Base-by-base conservation (phyloP, 2,113 vertebrate genomes). In the Gracilinanus agilis region DNA sequence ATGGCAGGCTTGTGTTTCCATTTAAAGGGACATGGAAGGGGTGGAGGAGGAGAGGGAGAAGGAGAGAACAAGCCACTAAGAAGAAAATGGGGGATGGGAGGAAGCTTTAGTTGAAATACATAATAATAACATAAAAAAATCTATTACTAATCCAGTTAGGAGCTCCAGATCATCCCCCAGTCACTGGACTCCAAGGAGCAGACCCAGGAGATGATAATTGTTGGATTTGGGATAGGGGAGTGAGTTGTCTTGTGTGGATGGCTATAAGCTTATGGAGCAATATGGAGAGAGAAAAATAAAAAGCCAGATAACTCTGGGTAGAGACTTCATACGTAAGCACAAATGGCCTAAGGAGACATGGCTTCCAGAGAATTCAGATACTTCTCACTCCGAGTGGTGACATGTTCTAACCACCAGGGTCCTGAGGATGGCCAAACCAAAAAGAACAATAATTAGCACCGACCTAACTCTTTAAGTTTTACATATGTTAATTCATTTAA, bases 1-100 rank as follows among this genome's bases (percentile, higher is more conserved):
- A 98, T 97, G 97, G 97, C 97, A 98, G 98, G 95, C 97, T 98
- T 98, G 95, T 97, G 97, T 98, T 98, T 98, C 97, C 94, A 93
- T 98, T 98, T 98, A 98, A 98, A 98, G 97, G 93, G 97, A 98
- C 97, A 97, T 96, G 91, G 88, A 19, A 55, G 91, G 23, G 16
- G 44, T 96, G 91, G 95, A 89, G 54, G 54, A 67, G 25, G 94
- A 94, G 67, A 23, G 19, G 54, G 88, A 49, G 44, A 34, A 90
- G 55, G 11, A 91, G 44, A 90, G 53, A 94, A 92, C 49, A 55
- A 88, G 54, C n/a, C 40, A 55, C 13, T 58, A 75, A 96, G 94
- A 96, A 55, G 34, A 40, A 16, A 83, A 83, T 2, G 67, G 34
- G 34, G 13, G 24, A 29, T 27, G 25, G 34, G 67, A 13, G n/a